A percentile compares a stretch with the other conserved stretches of the same genome.
Conservation (phyloP, 1,140 invertebrate genomes). For the Drosophila ficusphila region DNA sequence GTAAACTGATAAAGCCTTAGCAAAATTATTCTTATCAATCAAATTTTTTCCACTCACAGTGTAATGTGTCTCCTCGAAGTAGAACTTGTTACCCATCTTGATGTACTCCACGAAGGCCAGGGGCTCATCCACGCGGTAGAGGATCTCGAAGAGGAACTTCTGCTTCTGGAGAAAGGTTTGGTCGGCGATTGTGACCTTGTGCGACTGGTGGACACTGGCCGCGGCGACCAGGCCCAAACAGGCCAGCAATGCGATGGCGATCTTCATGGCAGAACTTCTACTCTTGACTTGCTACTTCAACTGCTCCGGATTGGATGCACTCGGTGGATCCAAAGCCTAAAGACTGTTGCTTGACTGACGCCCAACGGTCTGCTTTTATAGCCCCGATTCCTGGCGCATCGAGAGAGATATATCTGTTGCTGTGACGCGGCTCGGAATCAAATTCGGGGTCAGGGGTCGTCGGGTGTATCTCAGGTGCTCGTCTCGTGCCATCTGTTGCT, state of each 20-base stretch:
- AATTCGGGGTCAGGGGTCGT: slow-evolving; percentile 2
- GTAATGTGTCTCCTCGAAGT: slow-evolving; percentile 44
- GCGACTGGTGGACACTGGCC: slow-evolving; percentile 50
- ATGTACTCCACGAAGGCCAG: slow-evolving; percentile 68
- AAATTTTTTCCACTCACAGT: slow-evolving; percentile 40
- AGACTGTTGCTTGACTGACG: slow-evolving; percentile 66
- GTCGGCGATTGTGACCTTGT: slow-evolving; percentile 66
- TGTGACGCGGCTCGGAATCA: neutral
- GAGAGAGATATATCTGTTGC: neutral
- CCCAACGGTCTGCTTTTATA: slow-evolving; percentile 48
- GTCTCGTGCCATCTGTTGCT: slow-evolving; percentile 31
- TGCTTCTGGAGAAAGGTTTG: slow-evolving; percentile 60
- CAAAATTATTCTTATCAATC: too few relatives aligned
- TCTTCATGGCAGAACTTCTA: slow-evolving; percentile 57
- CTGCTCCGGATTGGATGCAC: slow-evolving; percentile 74
- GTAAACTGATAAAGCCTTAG: too few relatives aligned
- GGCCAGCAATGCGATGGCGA: slow-evolving; percentile 71
- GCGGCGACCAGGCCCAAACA: slow-evolving; percentile 69
- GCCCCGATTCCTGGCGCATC: neutral
- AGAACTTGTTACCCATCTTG: slow-evolving; percentile 49
- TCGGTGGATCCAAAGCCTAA: slow-evolving; percentile 74
- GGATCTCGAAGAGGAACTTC: slow-evolving; percentile 73
- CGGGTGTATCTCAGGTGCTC: slow-evolving; percentile 42
- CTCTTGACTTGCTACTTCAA: slow-evolving; percentile 34
- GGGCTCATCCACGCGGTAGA: slow-evolving; percentile 67